Evolutionary conservation across 2,888 invertebrate species (phyloP), one percentile per base, ranked within the genome.

Genomic region (Brenthis ino): DNA sequence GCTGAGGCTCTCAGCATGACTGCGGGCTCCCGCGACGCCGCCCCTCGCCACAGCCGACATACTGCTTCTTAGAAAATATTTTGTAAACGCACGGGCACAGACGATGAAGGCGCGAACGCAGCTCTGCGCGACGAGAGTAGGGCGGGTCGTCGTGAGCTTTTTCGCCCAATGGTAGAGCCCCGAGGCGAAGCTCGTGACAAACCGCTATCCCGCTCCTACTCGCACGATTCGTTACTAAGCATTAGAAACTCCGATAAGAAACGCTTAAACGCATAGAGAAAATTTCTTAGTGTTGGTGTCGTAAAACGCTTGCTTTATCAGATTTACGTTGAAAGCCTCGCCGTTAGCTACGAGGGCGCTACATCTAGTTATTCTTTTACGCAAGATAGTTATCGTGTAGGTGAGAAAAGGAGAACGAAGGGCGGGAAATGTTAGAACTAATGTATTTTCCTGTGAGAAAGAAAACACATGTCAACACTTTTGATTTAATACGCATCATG

Each of bases 391-490:
- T 37, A 43, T 54, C 12, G 63, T 47, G 61, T 55, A 43, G 33
- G 88, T 76, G 78, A 24, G 83, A 90, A 60, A 77, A 81, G 76
- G 89, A 91, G 54, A 72, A 76, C 54, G 20, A 73, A 77, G 73
- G 70, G 71, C 79, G 85, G 92, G 85, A 92, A 92, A 91, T 92
- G 90, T 88, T 86, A 81, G 80, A 82, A 87, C 91, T 92, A 91
- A 92, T 92, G 88, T 91, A 88, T 91, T 93, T 93, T 91, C 91
- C 91, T 92, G 89, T 90, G 92, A 90, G 92, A 92, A 92, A 88
- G 83, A 92, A 93, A 93, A 93, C 93, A 93, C 90, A 90, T 93
- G 93, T 93, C 86, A 89, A 86, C 89, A 88, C 88, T 91, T 91
- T 93, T 92, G 92, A 92, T 92, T 91, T 93, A 92, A 93, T 92